These are phyloP conservation scores for Poecile atricapillus DNA, from an alignment of 2,113 vertebrate species.

Conservation along the genomic window DNA sequence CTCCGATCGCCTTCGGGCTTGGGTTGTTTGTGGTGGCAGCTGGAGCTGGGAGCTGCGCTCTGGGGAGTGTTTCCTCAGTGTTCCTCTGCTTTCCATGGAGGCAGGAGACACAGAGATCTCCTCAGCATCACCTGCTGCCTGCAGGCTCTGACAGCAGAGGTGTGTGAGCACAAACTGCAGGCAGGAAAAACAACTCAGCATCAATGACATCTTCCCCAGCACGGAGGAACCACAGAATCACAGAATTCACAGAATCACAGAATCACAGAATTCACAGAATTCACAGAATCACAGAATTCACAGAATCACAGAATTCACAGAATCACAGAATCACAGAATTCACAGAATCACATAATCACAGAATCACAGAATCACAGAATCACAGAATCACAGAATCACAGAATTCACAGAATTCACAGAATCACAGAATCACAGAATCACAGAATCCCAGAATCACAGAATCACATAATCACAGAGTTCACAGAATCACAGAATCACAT, in stretches of 20 bases:
- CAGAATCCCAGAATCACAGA: no score
- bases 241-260: no score
- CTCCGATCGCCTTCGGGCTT: not conserved
- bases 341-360: no score
- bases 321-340: no score
- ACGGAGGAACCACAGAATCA: not conserved
- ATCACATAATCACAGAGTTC: no score
- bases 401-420: not conserved
- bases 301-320: no score
- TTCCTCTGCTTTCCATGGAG: not conserved
- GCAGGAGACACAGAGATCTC: not conserved
- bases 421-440: no score
- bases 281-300: not conserved
- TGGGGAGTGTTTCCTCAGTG: not conserved
- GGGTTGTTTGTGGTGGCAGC: not conserved
- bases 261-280: no score
- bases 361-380: not conserved
- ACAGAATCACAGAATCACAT: not conserved
- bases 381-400: not conserved
- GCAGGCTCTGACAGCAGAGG: not conserved
- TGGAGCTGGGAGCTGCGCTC: not conserved
- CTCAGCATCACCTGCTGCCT: not conserved
- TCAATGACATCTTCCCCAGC: rapidly evolving
- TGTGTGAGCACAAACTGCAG: not conserved
- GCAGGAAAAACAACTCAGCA: not conserved